Evolutionary conservation across 2,888 invertebrate genomes (phyloP), one percentile per base, ranked within the genome.

Genomic region (Pterostichus niger): DNA sequence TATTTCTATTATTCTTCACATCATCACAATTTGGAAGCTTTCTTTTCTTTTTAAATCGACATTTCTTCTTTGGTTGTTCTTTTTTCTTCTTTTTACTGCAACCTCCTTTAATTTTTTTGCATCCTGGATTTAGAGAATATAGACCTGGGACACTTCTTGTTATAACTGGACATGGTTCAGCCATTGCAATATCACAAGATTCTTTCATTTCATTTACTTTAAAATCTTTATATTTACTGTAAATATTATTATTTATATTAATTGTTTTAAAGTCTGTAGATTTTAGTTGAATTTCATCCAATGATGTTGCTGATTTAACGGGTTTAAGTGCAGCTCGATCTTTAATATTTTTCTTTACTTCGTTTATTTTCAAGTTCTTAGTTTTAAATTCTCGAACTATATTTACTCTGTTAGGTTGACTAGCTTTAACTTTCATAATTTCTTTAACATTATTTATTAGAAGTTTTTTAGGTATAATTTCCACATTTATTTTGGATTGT

Each of bases 1-100:
- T 71, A 7, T 59, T 59, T 5, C 3, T 33, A 2, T 71, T 71
- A 11, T 71, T 71, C 44, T 40, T 15, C 11, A 71, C 68, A 44
- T 71, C 68, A 17, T 71, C 68, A 44, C 68, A 71, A 9, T 0
- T 13, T 9, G 68, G 68, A 6, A 71, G 9, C 44, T 71, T 71
- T 10, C 68, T 5, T 17, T 71, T 71, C 44, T 71, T 71, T 17
- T 17, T 71, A 10, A 17, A 71, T 9, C 68, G 68, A 40, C 68
- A 71, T 71, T 44, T 71, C 11, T 40, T 40, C 10, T 15, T 40
- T 13, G 68, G 68, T 13, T 5, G 9, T 17, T 24, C 7, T 17
- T 71, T 15, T 15, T 44, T 15, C 9, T 71, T 71, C 11, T 9
- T n/a, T 64, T 64, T 64, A 40, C 33, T 10, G 17, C 56, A 56